Conservation (phyloP, 1,140 invertebrate species). For the Chrysomallon squamiferum region DNA sequence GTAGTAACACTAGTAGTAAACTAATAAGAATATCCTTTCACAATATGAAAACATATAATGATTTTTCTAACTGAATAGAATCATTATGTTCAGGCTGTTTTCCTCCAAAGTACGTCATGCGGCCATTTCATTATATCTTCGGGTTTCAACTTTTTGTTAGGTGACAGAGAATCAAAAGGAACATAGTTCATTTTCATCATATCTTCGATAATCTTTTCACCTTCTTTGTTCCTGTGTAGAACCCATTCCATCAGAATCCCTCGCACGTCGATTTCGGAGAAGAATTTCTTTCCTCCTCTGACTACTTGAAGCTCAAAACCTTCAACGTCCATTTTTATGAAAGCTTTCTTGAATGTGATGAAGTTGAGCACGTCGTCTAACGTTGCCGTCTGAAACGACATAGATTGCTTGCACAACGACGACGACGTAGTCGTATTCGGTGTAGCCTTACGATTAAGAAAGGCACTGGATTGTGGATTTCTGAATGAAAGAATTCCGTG, state of each 20-base stretch:
- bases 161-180: too few relatives aligned
- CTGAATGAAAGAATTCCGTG: background rate
- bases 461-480: background rate
- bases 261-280: conserved; percentile 30
- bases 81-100: too few relatives aligned
- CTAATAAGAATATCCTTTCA: too few relatives aligned
- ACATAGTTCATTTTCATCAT: too few relatives aligned
- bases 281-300: conserved; percentile 25
- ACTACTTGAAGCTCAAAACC: conserved; percentile 44
- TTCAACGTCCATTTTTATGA: conserved; percentile 42
- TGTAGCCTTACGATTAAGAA: background rate
- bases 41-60: too few relatives aligned
- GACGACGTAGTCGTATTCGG: background rate
- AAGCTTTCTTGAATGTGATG: conserved; percentile 15
- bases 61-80: too few relatives aligned
- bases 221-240: conserved; percentile 19
- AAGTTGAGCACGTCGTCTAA: conserved; percentile 35
- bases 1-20: too few relatives aligned
- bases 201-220: too few relatives aligned
- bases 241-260: conserved; percentile 55
- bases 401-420: background rate
- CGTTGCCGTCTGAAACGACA: conserved; percentile 15
- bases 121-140: too few relatives aligned
- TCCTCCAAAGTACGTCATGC: too few relatives aligned
- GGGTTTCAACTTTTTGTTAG: too few relatives aligned